Conservation (phyloP, 2,888 invertebrate genomes). For the Graphium colonna region DNA sequence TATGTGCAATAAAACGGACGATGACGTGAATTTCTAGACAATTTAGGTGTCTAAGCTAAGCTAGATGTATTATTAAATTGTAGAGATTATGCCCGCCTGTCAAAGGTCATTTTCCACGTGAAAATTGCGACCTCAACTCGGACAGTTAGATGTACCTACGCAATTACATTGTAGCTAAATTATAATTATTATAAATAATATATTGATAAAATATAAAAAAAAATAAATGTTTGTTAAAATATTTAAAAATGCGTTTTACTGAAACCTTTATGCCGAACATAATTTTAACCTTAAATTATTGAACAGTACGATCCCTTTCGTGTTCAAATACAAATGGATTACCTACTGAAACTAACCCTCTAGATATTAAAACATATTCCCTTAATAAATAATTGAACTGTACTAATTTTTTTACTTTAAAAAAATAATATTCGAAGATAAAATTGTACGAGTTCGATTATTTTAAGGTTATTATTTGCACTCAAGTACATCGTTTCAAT, state of each 20-base stretch:
- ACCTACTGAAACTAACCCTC: too few species aligned
- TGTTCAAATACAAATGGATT: too few species aligned
- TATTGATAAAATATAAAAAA: constrained; percentile 74
- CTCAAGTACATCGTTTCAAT: too few species aligned
- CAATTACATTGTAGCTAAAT: constrained; percentile 69
- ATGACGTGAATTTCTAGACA: constrained; percentile 51
- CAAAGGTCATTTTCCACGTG: constrained; percentile 47
- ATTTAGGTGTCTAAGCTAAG: constrained; percentile 51
- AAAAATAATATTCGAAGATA: too few species aligned
- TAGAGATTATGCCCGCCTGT: constrained; percentile 61
- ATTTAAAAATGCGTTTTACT: constrained; percentile 38
- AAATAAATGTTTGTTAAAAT: constrained; percentile 79
- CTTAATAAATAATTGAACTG: too few species aligned
- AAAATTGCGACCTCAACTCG: constrained; percentile 32
- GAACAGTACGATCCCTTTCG: too few species aligned
- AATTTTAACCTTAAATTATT: too few species aligned
- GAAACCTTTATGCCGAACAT: too few species aligned
- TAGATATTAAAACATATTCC: too few species aligned
- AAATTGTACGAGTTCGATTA: too few species aligned
- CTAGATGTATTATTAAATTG: constrained; percentile 44
- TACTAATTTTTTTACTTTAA: too few species aligned
- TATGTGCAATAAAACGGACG: constrained; percentile 66
- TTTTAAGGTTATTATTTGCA: too few species aligned
- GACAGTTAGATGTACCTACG: constrained; percentile 52
- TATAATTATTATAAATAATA: constrained; percentile 77